Evolutionary conservation across 2,797 vertebrate species (phyloP), one percentile per base, ranked within the genome.

Genomic region (Manis pentadactyla): DNA sequence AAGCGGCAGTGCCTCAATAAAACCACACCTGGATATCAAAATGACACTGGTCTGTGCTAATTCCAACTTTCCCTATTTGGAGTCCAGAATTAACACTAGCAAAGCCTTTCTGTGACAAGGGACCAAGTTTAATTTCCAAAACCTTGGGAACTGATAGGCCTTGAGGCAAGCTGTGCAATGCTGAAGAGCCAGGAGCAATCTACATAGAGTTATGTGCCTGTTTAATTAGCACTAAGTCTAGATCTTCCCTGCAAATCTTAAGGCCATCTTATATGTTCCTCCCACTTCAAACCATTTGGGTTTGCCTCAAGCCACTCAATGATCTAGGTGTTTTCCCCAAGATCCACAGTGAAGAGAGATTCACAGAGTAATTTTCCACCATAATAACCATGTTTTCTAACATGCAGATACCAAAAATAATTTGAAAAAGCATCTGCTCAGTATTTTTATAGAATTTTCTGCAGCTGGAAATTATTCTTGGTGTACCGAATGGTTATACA

Each of bases 51-150:
- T 73, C 31, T 89, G n/a, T 77, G 84, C 31, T 37, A 77, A 73
- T 53, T 91, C 39, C 23, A 95, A 88, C 4, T 75, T 64, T 91
- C 93, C 39, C n/a, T 96, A 17, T 86, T 91, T 94, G 23, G 42
- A 81, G 49, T 83, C 53, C 78, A 95, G 91, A 94, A 71, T 87
- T 79, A 84, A 92, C 46, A 84, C n/a, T 77, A 93, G 66, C 78
- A 93, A 90, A 89, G 77, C 31, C 93, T 71, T 89, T 92, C 53
- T 95, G 49, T 69, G 74, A 88, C 95, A 96, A 86, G 31, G 59
- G 64, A 66, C 53, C 88, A 96, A 59, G 82, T 83, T 95, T 96
- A 97, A 94, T 91, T 69, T 91, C 78, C 83, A 75, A 95, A 87
- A 94, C 95, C 91, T 88, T 87, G 68, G 88, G 37, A 94, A 89